Evolutionary conservation across 1,140 invertebrate species (phyloP).

Genomic region (Condylostylus longicornis): DNA sequence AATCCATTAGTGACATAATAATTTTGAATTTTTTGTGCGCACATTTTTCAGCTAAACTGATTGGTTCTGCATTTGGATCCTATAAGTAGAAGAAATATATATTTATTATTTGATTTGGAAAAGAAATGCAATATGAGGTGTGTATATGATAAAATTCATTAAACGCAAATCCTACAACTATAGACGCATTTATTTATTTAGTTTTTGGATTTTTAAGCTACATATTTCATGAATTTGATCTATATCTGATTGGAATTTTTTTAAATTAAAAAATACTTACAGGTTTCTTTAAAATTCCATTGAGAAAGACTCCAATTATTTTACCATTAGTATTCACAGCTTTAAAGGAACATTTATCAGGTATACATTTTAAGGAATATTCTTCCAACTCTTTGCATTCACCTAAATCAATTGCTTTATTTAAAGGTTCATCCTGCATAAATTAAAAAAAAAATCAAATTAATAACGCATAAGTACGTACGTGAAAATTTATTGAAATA

Average conservation of each 20-base stretch:
- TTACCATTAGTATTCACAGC: slow-evolving; percentile 39
- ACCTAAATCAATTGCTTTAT: slow-evolving; percentile 40
- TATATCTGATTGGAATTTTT: too few relatives aligned
- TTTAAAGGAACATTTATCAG: slow-evolving; percentile 44
- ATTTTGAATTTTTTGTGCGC: slow-evolving; percentile 42
- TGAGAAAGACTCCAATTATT: slow-evolving; percentile 40
- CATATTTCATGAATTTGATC: too few relatives aligned
- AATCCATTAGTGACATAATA: slow-evolving; percentile 39
- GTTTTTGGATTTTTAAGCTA: too few relatives aligned
- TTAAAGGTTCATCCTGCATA: slow-evolving; percentile 50
- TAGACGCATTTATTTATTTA: too few relatives aligned
- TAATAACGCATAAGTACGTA: neutral
- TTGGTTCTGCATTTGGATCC: slow-evolving; percentile 7
- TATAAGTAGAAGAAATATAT: neutral
- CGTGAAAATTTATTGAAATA: neutral
- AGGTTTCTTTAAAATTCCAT: slow-evolving; percentile 19
- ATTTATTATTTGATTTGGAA: neutral
- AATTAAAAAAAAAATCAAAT: slow-evolving; percentile 17
- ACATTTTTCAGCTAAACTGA: slow-evolving; percentile 28
- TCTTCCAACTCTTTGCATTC: slow-evolving; percentile 44
- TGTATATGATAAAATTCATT: too few relatives aligned
- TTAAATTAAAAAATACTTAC: slow-evolving; percentile 12
- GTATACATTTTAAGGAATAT: slow-evolving; percentile 39
- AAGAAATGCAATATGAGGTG: neutral
- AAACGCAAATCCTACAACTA: neutral